Conservation (phyloP, 2,797 vertebrate species). For the Micrastur ruficollis region DNA sequence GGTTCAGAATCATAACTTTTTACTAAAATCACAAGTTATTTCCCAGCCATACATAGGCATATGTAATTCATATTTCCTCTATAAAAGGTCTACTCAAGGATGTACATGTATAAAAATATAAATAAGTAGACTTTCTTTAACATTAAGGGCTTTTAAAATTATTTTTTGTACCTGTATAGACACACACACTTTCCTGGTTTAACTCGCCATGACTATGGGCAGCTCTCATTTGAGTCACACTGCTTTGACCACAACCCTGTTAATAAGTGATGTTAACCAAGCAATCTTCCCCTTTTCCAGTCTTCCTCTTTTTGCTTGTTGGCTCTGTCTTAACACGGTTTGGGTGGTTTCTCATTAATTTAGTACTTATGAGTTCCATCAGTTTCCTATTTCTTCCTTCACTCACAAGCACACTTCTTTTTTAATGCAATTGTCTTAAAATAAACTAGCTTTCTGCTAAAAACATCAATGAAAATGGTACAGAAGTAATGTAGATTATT, state of each 20-base stretch:
- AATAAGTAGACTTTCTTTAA: not conserved
- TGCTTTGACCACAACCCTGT: not conserved
- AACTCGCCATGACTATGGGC: not conserved
- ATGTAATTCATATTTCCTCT: not conserved
- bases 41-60: not conserved
- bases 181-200: not conserved
- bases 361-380: not conserved
- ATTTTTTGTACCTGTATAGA: not conserved
- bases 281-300: not conserved
- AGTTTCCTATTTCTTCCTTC: not conserved
- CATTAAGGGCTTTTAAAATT: not conserved
- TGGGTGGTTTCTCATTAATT: not conserved
- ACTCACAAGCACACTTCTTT: not conserved
- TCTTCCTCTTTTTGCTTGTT: not conserved
- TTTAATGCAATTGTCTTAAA: not conserved
- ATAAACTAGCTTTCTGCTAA: not conserved
- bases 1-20: not conserved
- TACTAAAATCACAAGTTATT: not conserved
- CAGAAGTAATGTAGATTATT: not conserved
- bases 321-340: not conserved
- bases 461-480: not conserved
- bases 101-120: not conserved
- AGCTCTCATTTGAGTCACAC: not conserved
- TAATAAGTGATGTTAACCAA: not conserved
- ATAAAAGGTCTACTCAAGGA: not conserved